These are phyloP conservation scores for Napeogenes inachia DNA, from an alignment of 2,888 invertebrate genomes.

Conservation along the genomic window DNA sequence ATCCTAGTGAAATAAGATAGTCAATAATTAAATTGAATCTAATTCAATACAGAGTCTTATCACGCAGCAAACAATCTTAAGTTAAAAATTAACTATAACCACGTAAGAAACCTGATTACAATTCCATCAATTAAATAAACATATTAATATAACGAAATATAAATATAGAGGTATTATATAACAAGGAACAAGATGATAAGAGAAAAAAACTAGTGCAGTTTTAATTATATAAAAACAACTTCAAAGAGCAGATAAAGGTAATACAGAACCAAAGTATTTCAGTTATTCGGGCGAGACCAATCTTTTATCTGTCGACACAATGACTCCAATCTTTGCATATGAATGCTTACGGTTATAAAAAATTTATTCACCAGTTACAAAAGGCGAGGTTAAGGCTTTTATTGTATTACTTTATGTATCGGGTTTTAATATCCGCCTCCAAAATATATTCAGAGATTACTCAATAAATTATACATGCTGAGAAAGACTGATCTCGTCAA, in stretches of 20 bases:
- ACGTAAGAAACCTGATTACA: too few species aligned
- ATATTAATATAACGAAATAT: too few species aligned
- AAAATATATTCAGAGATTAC: constrained; percentile 3
- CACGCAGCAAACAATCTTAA: too few species aligned
- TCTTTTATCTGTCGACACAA: constrained; percentile 23
- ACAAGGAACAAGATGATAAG: too few species aligned
- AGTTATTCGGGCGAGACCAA: constrained; percentile 2
- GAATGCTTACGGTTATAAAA: constrained; percentile 27
- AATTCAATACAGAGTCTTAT: too few species aligned
- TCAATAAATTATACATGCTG: background rate
- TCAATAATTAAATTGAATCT: too few species aligned
- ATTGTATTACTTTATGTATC: constrained; percentile 11
- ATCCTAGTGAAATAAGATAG: too few species aligned
- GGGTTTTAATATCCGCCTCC: constrained; percentile 4
- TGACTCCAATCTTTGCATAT: constrained; percentile 32
- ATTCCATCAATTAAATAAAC: too few species aligned
- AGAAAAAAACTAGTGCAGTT: too few species aligned
- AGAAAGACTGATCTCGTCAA: background rate
- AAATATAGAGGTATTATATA: too few species aligned
- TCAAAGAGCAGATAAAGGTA: background rate
- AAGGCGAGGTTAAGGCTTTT: constrained; percentile 21
- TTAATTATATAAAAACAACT: background rate
- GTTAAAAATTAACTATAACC: too few species aligned
- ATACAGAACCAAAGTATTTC: constrained; percentile 8
- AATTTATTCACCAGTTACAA: constrained; percentile 27